These are phyloP conservation scores for Notodonta ziczac DNA, from an alignment of 2,888 invertebrate genomes.

Conservation along the genomic window DNA sequence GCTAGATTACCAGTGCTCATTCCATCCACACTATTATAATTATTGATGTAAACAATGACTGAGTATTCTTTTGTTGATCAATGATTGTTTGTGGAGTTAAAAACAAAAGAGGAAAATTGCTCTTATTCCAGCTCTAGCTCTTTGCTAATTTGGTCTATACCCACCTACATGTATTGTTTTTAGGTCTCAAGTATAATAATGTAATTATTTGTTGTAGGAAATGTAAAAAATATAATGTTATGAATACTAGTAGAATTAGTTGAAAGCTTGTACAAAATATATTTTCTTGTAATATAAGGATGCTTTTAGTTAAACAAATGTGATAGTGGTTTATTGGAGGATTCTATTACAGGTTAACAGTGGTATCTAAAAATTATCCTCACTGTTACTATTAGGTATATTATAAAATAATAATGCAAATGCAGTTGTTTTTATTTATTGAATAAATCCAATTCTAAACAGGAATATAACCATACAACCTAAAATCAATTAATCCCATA, in stretches of 20 bases:
- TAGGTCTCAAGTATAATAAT: conserved; percentile 52
- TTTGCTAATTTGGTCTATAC: too few relatives aligned
- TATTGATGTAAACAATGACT: too few relatives aligned
- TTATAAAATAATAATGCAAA: conserved; percentile 37
- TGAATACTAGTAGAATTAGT: conserved; percentile 65
- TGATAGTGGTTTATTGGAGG: conserved; percentile 62
- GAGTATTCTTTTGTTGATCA: too few relatives aligned
- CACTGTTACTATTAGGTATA: conserved; percentile 66
- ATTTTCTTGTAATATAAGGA: conserved; percentile 68
- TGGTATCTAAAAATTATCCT: conserved; percentile 47
- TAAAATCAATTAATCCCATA: too few relatives aligned
- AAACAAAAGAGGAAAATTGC: too few relatives aligned
- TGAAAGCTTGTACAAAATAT: conserved; percentile 76
- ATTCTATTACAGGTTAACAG: conserved; percentile 60
- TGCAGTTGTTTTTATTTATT: conserved; percentile 9
- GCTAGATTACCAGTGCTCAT: too few relatives aligned
- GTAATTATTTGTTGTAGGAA: conserved; percentile 67
- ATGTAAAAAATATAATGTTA: conserved; percentile 69
- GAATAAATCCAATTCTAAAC: conserved; percentile 7
- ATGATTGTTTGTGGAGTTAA: too few relatives aligned
- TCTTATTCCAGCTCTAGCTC: too few relatives aligned
- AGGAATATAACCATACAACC: neutral
- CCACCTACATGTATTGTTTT: conserved; percentile 38
- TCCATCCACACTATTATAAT: too few relatives aligned
- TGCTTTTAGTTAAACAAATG: conserved; percentile 70